Conservation (phyloP, 2,113 vertebrate species). For the Circaetus cinerascens region DNA sequence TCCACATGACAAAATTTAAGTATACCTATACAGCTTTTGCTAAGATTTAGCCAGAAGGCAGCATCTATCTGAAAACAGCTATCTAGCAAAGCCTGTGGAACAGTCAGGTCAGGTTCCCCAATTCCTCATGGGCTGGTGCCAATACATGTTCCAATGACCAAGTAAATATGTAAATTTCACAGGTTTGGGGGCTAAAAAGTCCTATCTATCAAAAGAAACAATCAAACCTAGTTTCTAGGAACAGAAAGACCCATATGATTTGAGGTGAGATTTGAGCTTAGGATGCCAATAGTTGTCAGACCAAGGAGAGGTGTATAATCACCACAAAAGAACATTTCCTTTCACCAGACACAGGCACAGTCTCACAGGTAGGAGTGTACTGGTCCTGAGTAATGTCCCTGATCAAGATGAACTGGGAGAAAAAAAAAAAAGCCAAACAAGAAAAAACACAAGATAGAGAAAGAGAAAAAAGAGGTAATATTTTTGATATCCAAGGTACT, state of each 20-base stretch:
- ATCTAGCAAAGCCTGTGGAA: background rate
- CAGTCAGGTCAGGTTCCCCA: background rate
- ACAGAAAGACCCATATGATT: background rate
- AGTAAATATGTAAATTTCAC: background rate
- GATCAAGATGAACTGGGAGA: background rate
- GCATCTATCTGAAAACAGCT: background rate
- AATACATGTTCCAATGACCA: background rate
- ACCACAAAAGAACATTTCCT: background rate
- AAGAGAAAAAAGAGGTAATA: background rate
- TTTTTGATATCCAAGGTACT: background rate
- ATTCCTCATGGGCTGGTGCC: fast-evolving
- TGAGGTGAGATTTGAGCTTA: background rate
- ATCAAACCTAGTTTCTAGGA: background rate
- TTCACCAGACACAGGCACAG: background rate
- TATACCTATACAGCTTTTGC: background rate
- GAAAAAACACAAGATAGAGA: background rate
- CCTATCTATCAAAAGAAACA: background rate
- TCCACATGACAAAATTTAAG: background rate
- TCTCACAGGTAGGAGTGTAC: background rate
- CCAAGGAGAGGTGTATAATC: background rate
- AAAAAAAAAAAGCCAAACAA: background rate
- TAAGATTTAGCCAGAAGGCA: background rate
- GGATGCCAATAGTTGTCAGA: background rate
- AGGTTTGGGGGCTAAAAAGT: background rate
- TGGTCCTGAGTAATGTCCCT: background rate